Base-by-base conservation (phyloP, 2,113 vertebrate species). In the Silurus asotus region DNA sequence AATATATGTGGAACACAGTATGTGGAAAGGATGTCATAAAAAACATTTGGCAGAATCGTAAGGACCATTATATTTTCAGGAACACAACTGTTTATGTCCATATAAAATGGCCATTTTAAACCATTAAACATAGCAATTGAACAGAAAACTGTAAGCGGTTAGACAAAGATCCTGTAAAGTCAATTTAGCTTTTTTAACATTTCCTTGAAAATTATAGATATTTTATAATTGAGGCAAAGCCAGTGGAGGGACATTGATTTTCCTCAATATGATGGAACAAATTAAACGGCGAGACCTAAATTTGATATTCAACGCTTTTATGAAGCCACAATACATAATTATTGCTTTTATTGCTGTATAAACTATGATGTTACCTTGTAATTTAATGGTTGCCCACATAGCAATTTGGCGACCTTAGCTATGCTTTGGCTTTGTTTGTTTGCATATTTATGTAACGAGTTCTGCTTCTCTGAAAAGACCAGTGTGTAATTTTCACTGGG, bases 361-460 rank as follows among this genome's bases (percentile, higher is more conserved):
- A 95, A 95, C 91, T 88, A 92, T 94, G 95, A 95, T 92, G 92
- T 95, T 96, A 93, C 93, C 91, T 95, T 96, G 93, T 95, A 96
- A 96, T 97, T 97, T 96, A 89, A 95, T 93, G 93, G 95, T 94
- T 93, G 91, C 93, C 87, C 92, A 86, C 90, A 90, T 95, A 94
- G 91, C 90, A 93, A 92, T 91, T 95, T 96, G 92, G 93, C 90
- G 91, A 94, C 93, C 94, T 94, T 92, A 89, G 88, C 92, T 95
- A 92, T 95, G 94, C 94, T 92, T 94, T 79, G 94, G 94, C 91
- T 92, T 94, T 96, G 93, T 95, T 96, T 96, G 92, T 95, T 96
- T 96, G 91, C 78, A n/a, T 92, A 95, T 93, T 94, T 95, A 89
- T 92, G 91, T 93, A 93, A 93, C 86, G 94, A 93, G 92, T 95